Conservation (phyloP, 2,797 vertebrate genomes). For the Thripadectes ignobilis region DNA sequence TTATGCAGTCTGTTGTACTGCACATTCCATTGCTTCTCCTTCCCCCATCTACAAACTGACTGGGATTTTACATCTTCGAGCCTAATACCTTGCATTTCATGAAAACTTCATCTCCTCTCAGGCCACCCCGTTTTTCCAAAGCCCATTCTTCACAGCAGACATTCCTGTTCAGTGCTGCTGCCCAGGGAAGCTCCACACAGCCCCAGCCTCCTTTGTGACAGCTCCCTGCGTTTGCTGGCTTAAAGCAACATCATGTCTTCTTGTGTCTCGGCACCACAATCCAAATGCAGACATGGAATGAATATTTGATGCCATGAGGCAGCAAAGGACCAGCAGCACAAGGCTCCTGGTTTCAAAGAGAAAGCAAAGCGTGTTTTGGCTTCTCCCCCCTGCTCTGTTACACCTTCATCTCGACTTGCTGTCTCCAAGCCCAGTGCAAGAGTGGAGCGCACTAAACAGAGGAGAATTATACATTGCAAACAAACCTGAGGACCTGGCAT, state of each 20-base stretch:
- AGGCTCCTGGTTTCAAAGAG: neutral
- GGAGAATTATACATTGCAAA: neutral
- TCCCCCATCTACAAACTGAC: neutral
- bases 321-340: neutral
- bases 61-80: neutral
- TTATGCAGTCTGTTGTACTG: neutral
- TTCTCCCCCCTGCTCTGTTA: neutral
- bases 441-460: neutral
- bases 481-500: neutral
- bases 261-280: neutral
- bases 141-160: neutral
- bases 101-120: neutral
- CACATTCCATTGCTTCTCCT: neutral
- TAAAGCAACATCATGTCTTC: neutral
- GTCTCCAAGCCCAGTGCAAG: neutral
- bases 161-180: neutral
- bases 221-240: neutral
- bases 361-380: neutral
- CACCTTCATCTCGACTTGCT: neutral
- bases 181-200: neutral
- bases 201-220: neutral
- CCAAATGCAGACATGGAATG: conserved; percentile 1
- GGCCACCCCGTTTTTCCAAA: neutral
- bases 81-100: neutral
- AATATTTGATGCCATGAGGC: conserved; percentile 43